These are phyloP conservation scores for Mythimna ferrago DNA, from an alignment of 2,888 invertebrate genomes.

Conservation along the genomic window DNA sequence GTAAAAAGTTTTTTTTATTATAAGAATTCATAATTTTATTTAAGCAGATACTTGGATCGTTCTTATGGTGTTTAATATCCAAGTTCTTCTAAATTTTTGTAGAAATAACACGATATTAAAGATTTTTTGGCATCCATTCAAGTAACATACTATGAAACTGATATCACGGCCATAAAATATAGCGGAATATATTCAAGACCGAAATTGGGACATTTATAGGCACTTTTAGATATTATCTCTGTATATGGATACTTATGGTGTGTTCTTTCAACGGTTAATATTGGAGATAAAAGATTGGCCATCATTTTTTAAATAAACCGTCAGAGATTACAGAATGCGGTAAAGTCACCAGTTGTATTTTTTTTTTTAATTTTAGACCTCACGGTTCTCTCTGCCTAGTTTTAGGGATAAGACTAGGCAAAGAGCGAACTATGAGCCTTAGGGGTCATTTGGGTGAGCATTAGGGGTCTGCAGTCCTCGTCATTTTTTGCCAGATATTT, in stretches of 20 bases:
- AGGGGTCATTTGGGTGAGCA: too few relatives aligned
- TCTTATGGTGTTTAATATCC: background rate
- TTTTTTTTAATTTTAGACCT: too few relatives aligned
- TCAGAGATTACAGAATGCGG: too few relatives aligned
- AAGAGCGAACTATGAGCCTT: too few relatives aligned
- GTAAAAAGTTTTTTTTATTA: too few relatives aligned
- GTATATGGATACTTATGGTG: slow-evolving; percentile 43
- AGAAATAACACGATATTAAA: slow-evolving; percentile 4
- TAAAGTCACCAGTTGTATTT: too few relatives aligned
- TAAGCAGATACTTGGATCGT: background rate
- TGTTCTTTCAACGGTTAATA: slow-evolving; percentile 32
- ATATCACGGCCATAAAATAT: slow-evolving; percentile 47
- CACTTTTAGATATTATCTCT: slow-evolving; percentile 43
- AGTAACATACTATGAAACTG: slow-evolving; percentile 37
- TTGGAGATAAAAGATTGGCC: slow-evolving; percentile 26
- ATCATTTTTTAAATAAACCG: background rate
- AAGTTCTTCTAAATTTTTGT: slow-evolving; percentile 4
- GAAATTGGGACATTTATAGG: slow-evolving; percentile 51
- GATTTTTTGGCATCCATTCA: slow-evolving; percentile 40
- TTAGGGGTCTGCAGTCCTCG: too few relatives aligned
- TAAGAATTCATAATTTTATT: background rate
- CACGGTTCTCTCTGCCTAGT: too few relatives aligned
- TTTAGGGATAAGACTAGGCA: too few relatives aligned
- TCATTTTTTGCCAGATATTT: too few relatives aligned
- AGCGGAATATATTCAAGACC: slow-evolving; percentile 43